Conservation (phyloP, 2,888 invertebrate genomes). For the Heliconius ethilla region DNA sequence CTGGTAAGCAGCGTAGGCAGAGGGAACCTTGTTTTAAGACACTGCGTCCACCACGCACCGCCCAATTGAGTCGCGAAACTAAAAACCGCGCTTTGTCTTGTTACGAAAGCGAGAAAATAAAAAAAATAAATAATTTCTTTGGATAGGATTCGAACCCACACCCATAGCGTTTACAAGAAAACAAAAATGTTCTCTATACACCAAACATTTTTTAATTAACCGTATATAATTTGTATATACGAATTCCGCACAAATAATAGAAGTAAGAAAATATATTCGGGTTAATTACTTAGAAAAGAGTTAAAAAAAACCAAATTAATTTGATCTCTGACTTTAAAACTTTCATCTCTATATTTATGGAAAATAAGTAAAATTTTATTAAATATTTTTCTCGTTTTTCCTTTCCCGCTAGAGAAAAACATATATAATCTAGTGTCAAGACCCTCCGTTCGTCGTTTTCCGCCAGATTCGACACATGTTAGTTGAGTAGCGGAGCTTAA, state of each 20-base stretch:
- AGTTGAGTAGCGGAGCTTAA: no score
- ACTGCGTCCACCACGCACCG: no score
- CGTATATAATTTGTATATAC: neutral
- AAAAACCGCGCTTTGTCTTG: neutral
- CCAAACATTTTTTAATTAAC: conserved; percentile 22
- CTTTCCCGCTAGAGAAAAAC: no score
- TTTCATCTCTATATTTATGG: neutral
- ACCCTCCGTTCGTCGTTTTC: neutral
- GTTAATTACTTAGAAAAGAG: conserved; percentile 27
- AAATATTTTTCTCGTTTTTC: neutral
- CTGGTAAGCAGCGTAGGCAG: no score
- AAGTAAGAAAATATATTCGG: conserved; percentile 16
- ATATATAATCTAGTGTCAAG: neutral
- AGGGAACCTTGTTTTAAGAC: no score
- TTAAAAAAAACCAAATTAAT: conserved; percentile 26
- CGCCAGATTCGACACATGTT: neutral
- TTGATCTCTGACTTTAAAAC: conserved; percentile 27
- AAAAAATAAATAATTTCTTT: neutral
- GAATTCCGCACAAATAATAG: conserved; percentile 22
- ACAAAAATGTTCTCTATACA: neutral
- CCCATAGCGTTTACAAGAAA: neutral
- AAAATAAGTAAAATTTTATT: conserved; percentile 22
- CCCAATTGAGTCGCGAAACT: neutral
- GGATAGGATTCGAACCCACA: neutral
- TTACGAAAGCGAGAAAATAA: neutral